Conservation (phyloP, 2,113 vertebrate species). For the Burhinus oedicnemus region DNA sequence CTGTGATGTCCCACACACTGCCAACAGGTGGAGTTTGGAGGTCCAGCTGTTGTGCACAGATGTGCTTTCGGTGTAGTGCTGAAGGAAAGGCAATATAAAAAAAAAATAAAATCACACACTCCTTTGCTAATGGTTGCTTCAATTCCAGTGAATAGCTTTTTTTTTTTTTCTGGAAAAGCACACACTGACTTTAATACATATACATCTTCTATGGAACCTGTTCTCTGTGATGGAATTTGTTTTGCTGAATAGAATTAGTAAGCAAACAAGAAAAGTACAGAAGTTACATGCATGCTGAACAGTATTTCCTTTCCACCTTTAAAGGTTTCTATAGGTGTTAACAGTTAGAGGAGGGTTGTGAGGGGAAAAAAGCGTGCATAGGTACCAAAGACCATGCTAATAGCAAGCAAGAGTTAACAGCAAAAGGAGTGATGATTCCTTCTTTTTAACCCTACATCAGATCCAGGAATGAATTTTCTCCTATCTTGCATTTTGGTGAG, state of each 20-base stretch:
- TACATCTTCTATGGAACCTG: not conserved
- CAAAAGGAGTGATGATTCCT: not conserved
- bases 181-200: not conserved
- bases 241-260: not conserved
- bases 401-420: not conserved
- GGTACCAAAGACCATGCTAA: not conserved
- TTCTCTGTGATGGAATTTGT: not conserved
- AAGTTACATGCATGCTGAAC: not conserved
- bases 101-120: not conserved
- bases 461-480: not conserved
- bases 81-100: not conserved
- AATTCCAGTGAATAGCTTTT: not conserved
- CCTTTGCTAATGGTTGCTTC: not conserved
- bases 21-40: constrained; percentile 13
- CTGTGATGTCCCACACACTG: not conserved
- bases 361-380: not conserved
- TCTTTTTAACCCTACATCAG: not conserved
- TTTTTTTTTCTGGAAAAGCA: not conserved
- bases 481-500: not conserved
- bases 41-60: constrained; percentile 37
- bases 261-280: not conserved
- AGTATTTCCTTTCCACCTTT: not conserved
- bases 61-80: not conserved
- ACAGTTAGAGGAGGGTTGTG: not conserved
- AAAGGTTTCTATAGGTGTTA: not conserved